These are phyloP conservation scores for Pyrgilauda ruficollis DNA, from an alignment of 2,113 vertebrate genomes.

Conservation along the genomic window DNA sequence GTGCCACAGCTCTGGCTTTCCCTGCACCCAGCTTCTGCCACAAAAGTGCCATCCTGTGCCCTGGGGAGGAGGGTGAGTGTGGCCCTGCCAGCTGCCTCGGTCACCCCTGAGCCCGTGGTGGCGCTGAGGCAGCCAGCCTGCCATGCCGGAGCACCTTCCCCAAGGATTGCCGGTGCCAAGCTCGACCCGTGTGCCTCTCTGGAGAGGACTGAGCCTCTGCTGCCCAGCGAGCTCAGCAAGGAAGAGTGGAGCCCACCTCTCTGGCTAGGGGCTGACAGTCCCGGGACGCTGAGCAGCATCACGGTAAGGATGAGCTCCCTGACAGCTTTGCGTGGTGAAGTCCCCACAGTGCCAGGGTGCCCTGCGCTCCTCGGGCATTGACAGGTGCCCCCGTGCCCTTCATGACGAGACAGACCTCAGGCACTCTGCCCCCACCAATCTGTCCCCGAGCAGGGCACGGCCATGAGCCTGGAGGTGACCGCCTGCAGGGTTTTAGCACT, in stretches of 20 bases:
- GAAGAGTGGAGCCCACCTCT: not conserved
- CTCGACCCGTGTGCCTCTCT: not conserved
- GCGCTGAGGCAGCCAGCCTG: not conserved
- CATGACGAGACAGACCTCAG: not conserved
- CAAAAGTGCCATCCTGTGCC: not conserved
- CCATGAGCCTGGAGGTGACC: not conserved
- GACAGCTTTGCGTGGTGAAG: not conserved
- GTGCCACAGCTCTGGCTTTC: not conserved
- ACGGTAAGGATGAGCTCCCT: constrained; percentile 8
- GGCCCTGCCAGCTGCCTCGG: not conserved
- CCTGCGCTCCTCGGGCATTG: not conserved
- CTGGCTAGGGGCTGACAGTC: not conserved
- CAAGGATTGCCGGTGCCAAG: rapidly evolving
- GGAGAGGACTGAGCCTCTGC: not conserved
- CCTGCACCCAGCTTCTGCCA: not conserved
- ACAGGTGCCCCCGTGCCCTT: not conserved
- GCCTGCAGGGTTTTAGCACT: not conserved
- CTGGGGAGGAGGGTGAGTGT: rapidly evolving
- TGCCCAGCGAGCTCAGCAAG: rapidly evolving
- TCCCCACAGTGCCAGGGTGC: no score
- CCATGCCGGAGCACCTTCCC: not conserved
- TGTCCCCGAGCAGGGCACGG: no score
- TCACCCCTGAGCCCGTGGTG: rapidly evolving
- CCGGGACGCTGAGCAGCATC: not conserved
- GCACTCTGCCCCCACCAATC: not conserved